These are phyloP conservation scores for Solenodon paradoxus DNA, from an alignment of 2,113 vertebrate genomes.

Conservation along the genomic window DNA sequence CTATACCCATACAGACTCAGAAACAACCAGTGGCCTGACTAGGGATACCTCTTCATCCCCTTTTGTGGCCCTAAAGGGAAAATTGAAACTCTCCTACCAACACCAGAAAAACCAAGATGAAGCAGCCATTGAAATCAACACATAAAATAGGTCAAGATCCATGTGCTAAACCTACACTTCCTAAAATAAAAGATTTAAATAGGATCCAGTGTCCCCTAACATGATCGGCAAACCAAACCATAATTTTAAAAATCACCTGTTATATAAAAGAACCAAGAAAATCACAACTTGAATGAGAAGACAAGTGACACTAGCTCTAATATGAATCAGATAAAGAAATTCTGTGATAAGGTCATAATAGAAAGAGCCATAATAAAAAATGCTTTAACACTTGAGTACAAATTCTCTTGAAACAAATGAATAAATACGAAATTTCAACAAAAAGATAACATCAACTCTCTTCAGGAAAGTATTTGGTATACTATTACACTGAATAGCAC, in stretches of 20 bases:
- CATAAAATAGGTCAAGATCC: background rate
- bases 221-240: background rate
- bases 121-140: background rate
- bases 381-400: background rate
- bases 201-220: background rate
- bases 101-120: background rate
- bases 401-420: background rate
- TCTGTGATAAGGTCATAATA: background rate
- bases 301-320: background rate
- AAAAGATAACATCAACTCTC: background rate
- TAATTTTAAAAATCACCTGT: background rate
- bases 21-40: background rate
- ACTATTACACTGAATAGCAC: background rate
- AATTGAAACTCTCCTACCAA: background rate
- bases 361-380: background rate
- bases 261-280: background rate
- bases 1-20: too few relatives aligned
- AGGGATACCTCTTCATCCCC: background rate
- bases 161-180: background rate
- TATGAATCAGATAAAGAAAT: background rate
- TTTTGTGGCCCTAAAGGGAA: background rate
- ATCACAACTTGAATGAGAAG: background rate
- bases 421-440: background rate
- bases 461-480: background rate
- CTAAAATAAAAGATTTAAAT: background rate